These are phyloP conservation scores for Valencia hispanica DNA, from an alignment of 2,797 vertebrate species.

Conservation along the genomic window DNA sequence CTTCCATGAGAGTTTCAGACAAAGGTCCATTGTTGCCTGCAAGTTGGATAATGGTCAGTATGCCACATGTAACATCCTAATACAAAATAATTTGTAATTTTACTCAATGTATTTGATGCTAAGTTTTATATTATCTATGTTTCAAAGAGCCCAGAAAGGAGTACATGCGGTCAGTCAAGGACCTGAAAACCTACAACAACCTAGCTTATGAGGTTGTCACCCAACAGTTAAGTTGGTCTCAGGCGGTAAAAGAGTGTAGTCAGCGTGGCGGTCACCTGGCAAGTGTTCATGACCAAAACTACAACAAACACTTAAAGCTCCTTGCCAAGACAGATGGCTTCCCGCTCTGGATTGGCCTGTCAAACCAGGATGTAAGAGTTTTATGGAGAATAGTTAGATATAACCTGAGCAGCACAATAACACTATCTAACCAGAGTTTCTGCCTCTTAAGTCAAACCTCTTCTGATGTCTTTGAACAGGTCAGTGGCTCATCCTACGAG, in stretches of 20 bases:
- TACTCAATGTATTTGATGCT: neutral
- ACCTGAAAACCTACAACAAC: constrained; percentile 75
- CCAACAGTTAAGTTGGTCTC: constrained; percentile 86
- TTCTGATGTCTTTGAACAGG: constrained; percentile 67
- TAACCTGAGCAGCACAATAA: neutral
- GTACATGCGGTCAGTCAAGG: constrained; percentile 71
- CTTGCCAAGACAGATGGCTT: constrained; percentile 88
- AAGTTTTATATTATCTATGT: neutral
- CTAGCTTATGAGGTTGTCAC: constrained; percentile 83
- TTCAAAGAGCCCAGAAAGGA: constrained; percentile 73
- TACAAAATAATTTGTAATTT: neutral
- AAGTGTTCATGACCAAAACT: constrained; percentile 83
- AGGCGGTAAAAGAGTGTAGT: constrained; percentile 86
- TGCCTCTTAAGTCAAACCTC: neutral
- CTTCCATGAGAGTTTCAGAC: constrained; percentile 74
- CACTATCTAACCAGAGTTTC: neutral
- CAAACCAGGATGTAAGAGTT: constrained; percentile 88
- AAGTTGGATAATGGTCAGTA: constrained; percentile 90
- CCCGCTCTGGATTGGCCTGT: constrained; percentile 92
- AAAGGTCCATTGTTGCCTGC: constrained; percentile 88
- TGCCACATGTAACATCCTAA: neutral
- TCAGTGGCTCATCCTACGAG: constrained; percentile 80
- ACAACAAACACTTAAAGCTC: constrained; percentile 80
- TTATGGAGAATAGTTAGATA: neutral
- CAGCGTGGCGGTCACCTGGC: constrained; percentile 84